Percentiles rank a stretch among this genome's conserved stretches.
Evolutionary conservation across 1,140 invertebrate genomes (phyloP).

Genomic region (Atta texana): DNA sequence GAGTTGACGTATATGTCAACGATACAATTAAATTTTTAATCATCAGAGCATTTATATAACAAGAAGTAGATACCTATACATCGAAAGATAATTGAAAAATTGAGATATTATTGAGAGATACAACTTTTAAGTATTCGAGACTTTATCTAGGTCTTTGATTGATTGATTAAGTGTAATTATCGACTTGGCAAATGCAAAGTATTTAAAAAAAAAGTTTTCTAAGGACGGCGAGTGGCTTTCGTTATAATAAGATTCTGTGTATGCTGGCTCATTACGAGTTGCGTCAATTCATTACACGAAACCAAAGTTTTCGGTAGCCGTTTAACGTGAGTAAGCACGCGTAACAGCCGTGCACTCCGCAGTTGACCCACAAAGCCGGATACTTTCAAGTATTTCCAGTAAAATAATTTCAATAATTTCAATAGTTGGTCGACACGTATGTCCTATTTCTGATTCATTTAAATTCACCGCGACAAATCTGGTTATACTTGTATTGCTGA

Average conservation of each 20-base stretch:
- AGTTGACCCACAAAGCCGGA: constrained; percentile 38
- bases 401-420: constrained; percentile 60
- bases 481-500: background rate
- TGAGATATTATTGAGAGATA: background rate
- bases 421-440: background rate
- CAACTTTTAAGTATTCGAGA: background rate
- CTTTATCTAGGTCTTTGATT: background rate
- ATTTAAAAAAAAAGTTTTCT: background rate
- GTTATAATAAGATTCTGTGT: constrained; percentile 11
- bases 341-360: constrained; percentile 8
- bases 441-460: constrained; percentile 33
- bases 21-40: constrained; percentile 10
- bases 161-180: background rate
- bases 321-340: constrained; percentile 47
- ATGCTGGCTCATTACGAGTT: constrained; percentile 1
- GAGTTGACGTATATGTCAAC: constrained; percentile 1
- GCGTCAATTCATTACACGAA: constrained; percentile 44
- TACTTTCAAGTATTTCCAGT: constrained; percentile 43
- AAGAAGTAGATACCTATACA: background rate
- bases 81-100: background rate
- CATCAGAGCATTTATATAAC: background rate
- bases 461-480: background rate
- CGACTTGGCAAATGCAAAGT: background rate
- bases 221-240: background rate
- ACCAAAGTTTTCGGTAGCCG: constrained; percentile 42